Conservation (phyloP, 2,888 invertebrate genomes). For the Nymphalis urticae region DNA sequence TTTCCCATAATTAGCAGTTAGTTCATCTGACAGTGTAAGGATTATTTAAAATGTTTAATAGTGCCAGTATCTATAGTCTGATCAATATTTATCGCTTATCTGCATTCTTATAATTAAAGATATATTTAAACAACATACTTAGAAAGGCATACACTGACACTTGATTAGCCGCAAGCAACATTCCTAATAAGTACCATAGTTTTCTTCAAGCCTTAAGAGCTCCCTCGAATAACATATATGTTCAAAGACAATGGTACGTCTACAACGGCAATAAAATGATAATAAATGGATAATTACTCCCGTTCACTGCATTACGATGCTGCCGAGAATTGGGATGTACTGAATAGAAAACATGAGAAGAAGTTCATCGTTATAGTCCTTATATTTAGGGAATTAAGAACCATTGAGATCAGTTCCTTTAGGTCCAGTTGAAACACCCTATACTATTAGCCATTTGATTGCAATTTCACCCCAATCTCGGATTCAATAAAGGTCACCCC, state of each 20-base stretch:
- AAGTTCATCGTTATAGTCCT: slow-evolving; percentile 23
- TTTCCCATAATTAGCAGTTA: no score
- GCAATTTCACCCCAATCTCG: slow-evolving; percentile 56
- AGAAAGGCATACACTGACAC: no score
- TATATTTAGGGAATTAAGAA: slow-evolving; percentile 21
- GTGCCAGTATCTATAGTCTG: no score
- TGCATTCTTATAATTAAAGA: no score
- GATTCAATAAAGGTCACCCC: slow-evolving; percentile 69
- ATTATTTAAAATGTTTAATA: no score
- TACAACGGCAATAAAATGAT: slow-evolving; percentile 71
- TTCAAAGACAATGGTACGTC: slow-evolving; percentile 45
- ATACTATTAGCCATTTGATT: slow-evolving; percentile 68
- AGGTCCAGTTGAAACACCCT: slow-evolving; percentile 60
- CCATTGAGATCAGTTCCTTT: slow-evolving; percentile 9
- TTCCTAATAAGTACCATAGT: no score
- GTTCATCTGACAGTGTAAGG: no score
- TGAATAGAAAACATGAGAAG: neutral
- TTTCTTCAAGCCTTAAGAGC: slow-evolving; percentile 6
- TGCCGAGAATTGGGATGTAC: slow-evolving; percentile 36
- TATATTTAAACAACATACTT: no score
- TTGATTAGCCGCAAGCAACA: no score
- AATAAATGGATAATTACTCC: slow-evolving; percentile 80
- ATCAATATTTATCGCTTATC: no score
- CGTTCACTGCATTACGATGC: slow-evolving; percentile 73
- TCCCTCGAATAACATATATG: slow-evolving; percentile 24